Percentiles rank a stretch among this genome's conserved stretches.
phyloP scores from a whole-genome alignment of 2,797 vertebrate species.

The Hypotaenidia philippensis region DNA sequence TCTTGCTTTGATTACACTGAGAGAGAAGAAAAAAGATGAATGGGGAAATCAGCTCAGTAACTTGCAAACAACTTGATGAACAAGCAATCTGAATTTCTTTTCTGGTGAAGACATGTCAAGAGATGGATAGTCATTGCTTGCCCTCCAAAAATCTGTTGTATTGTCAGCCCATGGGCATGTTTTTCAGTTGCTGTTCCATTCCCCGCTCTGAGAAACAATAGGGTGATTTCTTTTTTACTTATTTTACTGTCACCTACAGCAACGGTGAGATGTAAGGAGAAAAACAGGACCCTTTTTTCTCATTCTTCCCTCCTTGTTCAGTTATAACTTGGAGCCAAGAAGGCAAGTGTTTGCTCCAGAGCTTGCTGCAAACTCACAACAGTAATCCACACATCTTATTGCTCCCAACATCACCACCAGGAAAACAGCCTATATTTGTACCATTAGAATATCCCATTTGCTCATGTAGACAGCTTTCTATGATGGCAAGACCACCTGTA shows the following conservation, averaged over 20 bases:
- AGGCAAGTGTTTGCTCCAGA: not conserved
- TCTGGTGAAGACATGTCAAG: not conserved
- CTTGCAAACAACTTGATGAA: not conserved
- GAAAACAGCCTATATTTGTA: not conserved
- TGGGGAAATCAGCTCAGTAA: not conserved
- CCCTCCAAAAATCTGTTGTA: not conserved
- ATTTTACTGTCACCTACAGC: not conserved
- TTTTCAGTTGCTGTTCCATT: not conserved
- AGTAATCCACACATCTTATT: not conserved
- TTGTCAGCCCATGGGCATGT: not conserved
- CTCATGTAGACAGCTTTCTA: accelerated
- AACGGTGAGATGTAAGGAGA: not conserved
- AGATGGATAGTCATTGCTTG: not conserved
- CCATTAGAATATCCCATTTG: not conserved
- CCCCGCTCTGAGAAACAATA: not conserved
- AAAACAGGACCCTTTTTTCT: not conserved
- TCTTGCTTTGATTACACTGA: not conserved
- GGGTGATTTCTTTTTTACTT: not conserved
- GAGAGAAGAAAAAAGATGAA: not conserved
- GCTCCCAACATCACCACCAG: not conserved
- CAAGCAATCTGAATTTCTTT: not conserved
- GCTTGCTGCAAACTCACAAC: not conserved
- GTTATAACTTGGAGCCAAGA: not conserved
- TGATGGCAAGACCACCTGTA: not conserved
- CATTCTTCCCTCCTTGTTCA: accelerated